A percentile compares a stretch with the other conserved stretches of the same genome.
phyloP scores from a whole-genome alignment of 2,888 invertebrate genomes.

The Drosophila anceps region DNA sequence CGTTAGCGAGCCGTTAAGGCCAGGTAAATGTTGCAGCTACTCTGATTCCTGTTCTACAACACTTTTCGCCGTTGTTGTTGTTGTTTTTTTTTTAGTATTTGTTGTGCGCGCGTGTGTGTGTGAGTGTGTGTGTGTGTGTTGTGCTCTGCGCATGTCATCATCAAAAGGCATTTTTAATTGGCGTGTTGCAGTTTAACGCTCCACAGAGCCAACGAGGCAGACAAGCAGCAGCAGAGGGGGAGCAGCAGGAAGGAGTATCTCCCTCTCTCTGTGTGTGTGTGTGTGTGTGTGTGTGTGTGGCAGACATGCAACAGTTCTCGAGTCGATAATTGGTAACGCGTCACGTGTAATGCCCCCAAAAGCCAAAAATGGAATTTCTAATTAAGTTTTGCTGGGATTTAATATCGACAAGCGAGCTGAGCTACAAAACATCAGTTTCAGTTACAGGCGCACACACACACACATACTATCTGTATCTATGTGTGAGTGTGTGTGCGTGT shows the following conservation, averaged over 20 bases:
- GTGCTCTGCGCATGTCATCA: slow-evolving; percentile 45
- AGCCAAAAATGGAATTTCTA: slow-evolving; percentile 84
- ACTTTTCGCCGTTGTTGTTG: neutral
- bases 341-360: slow-evolving; percentile 80
- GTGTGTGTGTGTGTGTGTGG: slow-evolving; percentile 1
- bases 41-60: slow-evolving; percentile 31
- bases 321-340: slow-evolving; percentile 83
- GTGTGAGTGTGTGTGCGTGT: slow-evolving; percentile 43
- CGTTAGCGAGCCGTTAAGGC: slow-evolving; percentile 50
- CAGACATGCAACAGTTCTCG: slow-evolving; percentile 66
- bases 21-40: slow-evolving; percentile 63
- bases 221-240: neutral
- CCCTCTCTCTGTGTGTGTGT: neutral
- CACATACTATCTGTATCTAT: slow-evolving; percentile 12
- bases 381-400: slow-evolving; percentile 84
- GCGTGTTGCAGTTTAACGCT: slow-evolving; percentile 65
- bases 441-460: slow-evolving; percentile 36
- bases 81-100: slow-evolving; percentile 15
- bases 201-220: slow-evolving; percentile 15
- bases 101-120: slow-evolving; percentile 15
- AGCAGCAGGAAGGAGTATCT: neutral
- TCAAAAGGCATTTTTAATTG: slow-evolving; percentile 80
- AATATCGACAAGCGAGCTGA: slow-evolving; percentile 68
- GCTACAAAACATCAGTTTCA: slow-evolving; percentile 54
- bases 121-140: slow-evolving; percentile 16